Base-by-base conservation (phyloP, 2,113 vertebrate species). In the Andinoacara biseriatus region DNA sequence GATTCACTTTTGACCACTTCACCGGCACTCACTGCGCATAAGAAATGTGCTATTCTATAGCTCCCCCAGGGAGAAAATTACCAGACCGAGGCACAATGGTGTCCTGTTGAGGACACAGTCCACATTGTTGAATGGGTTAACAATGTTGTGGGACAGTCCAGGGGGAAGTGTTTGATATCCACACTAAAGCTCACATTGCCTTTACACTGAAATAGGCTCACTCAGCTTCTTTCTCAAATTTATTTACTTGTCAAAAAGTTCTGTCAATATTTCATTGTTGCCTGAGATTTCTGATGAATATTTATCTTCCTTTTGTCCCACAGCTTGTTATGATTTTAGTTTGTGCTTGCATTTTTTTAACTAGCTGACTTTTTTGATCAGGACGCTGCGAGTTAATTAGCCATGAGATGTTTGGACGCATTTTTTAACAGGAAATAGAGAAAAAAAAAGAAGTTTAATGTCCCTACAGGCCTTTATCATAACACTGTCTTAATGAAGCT, bases 81-180 rank as follows among this genome's bases (percentile, higher is more conserved):
- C 87, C 90, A 89, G 86, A 72, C 56, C 13, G 57, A 87, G 85
- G 63, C 78, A 95, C 92, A 94, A 94, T 93, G 85, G 82, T 40
- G 87, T 93, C 89, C 91, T 95, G 83, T 93, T 88, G 87, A 87
- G 90, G 87, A 94, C 94, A 95, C 84, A 88, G 89, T 92, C 85
- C 81, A 86, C 90, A 92, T 95, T 94, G 90, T 93, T 90, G 89
- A 92, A 77, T 61, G 82, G 80, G 59, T 85, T 86, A 63, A 84
- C 84, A 76, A 78, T 86, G 75, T 58, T 76, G 60, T 74, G 82
- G 81, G 74, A 78, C 81, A 56, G 75, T 86, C 67, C 49, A 69
- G 81, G 56, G 31, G 40, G 60, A 90, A 89, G 62, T 83, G 83
- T 85, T 92, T 76, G 63, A 91, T 91, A 81, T 89, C 82, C 74